These are phyloP conservation scores for Leucopsar rothschildi DNA, from an alignment of 2,113 vertebrate genomes.

Conservation along the genomic window DNA sequence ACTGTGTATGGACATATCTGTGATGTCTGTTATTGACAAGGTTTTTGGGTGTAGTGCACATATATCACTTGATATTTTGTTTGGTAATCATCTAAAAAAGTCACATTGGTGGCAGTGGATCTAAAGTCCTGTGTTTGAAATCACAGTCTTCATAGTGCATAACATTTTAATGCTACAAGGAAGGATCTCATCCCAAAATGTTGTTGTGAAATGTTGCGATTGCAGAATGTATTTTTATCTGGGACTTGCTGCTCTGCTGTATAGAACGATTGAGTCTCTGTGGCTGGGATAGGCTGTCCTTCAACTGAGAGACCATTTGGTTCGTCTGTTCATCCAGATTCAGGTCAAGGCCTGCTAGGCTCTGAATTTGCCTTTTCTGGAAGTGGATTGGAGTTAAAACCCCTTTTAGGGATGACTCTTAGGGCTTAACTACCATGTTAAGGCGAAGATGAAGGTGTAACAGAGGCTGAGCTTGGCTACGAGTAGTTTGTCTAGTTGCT, in stretches of 20 bases:
- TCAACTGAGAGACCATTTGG: fast-evolving
- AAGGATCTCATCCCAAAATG: background rate
- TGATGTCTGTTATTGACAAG: background rate
- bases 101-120: background rate
- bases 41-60: background rate
- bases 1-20: background rate
- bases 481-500: background rate
- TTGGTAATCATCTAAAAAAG: background rate
- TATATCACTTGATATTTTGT: background rate
- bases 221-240: background rate
- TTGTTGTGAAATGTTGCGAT: background rate
- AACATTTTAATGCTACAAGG: background rate
- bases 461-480: background rate
- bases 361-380: background rate
- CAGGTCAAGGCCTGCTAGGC: background rate
- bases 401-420: background rate
- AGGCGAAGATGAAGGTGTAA: background rate
- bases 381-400: background rate
- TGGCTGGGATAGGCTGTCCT: background rate
- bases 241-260: background rate
- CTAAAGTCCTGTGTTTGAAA: background rate
- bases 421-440: background rate
- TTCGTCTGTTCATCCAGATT: background rate
- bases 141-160: background rate
- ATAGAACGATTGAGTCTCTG: background rate